These are phyloP conservation scores for Laspeyria flexula DNA, from an alignment of 2,888 invertebrate species.

Conservation along the genomic window DNA sequence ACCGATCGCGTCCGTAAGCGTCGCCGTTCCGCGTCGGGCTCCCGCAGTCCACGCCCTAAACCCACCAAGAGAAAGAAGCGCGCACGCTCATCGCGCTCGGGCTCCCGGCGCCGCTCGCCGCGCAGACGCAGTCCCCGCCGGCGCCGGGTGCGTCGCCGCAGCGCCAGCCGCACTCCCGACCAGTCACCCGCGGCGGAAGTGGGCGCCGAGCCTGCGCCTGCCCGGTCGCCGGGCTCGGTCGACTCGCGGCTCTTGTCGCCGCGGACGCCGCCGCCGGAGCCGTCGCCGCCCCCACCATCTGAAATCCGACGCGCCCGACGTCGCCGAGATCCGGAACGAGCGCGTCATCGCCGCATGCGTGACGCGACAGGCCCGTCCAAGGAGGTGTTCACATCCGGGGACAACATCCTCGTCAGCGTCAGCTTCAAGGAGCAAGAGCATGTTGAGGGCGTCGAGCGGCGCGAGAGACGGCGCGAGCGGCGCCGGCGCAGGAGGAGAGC, in stretches of 20 bases:
- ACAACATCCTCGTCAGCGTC: slow-evolving; percentile 96
- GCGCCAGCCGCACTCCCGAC: slow-evolving; percentile 49
- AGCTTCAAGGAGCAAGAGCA: slow-evolving; percentile 92
- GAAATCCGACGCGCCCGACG: slow-evolving; percentile 71
- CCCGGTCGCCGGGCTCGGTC: slow-evolving; percentile 45
- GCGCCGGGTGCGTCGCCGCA: slow-evolving; percentile 13
- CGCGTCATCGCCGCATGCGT: slow-evolving; percentile 68
- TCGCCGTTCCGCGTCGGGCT: slow-evolving; percentile 50
- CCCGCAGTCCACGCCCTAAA: slow-evolving; percentile 51
- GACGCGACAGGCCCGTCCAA: slow-evolving; percentile 87
- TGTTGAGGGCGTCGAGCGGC: slow-evolving; percentile 48
- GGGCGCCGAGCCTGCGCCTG: slow-evolving; percentile 43
- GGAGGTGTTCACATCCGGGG: slow-evolving; percentile 96
- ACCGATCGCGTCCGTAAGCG: slow-evolving; percentile 54
- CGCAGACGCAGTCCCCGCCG: slow-evolving; percentile 36
- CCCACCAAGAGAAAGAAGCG: slow-evolving; percentile 68
- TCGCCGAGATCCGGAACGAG: slow-evolving; percentile 49
- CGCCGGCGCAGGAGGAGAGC: slow-evolving; percentile 48
- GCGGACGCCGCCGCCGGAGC: slow-evolving; percentile 56
- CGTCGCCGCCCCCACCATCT: slow-evolving; percentile 73
- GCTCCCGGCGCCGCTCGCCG: slow-evolving; percentile 50
- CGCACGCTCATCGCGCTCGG: slow-evolving; percentile 52
- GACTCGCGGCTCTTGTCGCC: slow-evolving; percentile 59
- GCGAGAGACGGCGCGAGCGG: slow-evolving; percentile 34
- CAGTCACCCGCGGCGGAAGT: slow-evolving; percentile 27